Evolutionary conservation across 2,113 vertebrate species (phyloP).

Genomic region (Neolamprologus toae): DNA sequence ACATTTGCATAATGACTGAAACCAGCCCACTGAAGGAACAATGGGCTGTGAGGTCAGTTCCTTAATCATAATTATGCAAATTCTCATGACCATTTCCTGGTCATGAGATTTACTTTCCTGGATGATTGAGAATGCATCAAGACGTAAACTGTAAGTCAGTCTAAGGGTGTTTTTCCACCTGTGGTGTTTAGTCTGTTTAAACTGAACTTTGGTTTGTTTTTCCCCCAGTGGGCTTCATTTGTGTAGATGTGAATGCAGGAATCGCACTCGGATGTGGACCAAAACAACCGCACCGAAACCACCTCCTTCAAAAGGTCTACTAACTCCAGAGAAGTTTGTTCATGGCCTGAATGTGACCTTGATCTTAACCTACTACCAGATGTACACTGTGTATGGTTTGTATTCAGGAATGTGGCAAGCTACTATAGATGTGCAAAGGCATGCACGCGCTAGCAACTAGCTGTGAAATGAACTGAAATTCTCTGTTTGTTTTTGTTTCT

Average conservation of each 20-base stretch:
- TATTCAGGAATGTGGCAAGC: not conserved
- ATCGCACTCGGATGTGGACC: accelerated
- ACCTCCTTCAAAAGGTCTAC: not conserved
- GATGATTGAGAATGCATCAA: not conserved
- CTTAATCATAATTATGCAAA: not conserved
- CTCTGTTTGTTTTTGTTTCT: not conserved
- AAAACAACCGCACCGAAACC: not conserved
- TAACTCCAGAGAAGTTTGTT: not conserved
- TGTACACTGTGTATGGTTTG: not conserved
- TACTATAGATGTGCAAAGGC: not conserved
- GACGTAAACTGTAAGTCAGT: not conserved
- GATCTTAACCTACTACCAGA: not conserved
- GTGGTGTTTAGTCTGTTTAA: not conserved
- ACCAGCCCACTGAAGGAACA: not conserved
- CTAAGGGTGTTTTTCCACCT: not conserved
- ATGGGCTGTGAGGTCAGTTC: accelerated
- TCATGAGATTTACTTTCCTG: not conserved
- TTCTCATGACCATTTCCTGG: not conserved
- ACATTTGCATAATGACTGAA: not conserved
- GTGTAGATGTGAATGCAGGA: not conserved
- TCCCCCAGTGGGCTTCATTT: accelerated
- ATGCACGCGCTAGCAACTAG: not conserved
- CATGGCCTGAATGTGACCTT: not conserved
- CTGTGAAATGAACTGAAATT: not conserved
- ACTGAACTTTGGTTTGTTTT: not conserved